Percentiles rank a stretch among this genome's conserved stretches.
These are phyloP conservation scores for Linnaemya vulpina DNA, from an alignment of 2,888 invertebrate species.

Conservation along the genomic window DNA sequence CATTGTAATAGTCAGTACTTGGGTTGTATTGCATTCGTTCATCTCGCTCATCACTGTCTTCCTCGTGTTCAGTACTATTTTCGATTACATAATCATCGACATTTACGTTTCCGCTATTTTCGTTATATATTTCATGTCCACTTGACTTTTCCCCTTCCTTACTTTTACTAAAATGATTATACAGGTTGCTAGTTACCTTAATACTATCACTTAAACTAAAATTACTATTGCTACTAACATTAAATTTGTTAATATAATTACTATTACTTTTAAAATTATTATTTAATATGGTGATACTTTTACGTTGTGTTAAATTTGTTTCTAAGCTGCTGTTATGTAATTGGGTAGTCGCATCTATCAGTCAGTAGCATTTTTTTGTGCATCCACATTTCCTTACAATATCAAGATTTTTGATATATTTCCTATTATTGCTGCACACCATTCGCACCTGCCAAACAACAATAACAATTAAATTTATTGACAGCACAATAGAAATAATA, in stretches of 20 bases:
- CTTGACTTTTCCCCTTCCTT: slow-evolving; percentile 67
- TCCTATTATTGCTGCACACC: slow-evolving; percentile 95
- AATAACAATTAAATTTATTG: not conserved
- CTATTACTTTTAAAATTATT: slow-evolving; percentile 74
- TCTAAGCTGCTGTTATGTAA: slow-evolving; percentile 82
- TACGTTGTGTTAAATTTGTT: slow-evolving; percentile 80
- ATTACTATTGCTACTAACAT: slow-evolving; percentile 75
- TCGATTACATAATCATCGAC: slow-evolving; percentile 65
- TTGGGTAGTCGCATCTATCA: slow-evolving; percentile 86
- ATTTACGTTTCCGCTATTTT: slow-evolving; percentile 59
- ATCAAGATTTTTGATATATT: slow-evolving; percentile 97
- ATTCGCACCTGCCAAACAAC: slow-evolving; percentile 88
- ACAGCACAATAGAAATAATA: not conserved
- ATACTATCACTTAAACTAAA: slow-evolving; percentile 74
- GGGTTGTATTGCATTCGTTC: slow-evolving; percentile 78
- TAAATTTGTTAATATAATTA: slow-evolving; percentile 75
- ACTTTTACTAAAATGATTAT: slow-evolving; percentile 75
- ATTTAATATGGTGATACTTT: slow-evolving; percentile 78
- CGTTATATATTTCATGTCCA: slow-evolving; percentile 53
- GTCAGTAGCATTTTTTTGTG: slow-evolving; percentile 94
- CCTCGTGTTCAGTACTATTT: slow-evolving; percentile 76
- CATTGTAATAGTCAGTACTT: slow-evolving; percentile 79
- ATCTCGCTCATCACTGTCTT: slow-evolving; percentile 51
- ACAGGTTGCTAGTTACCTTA: slow-evolving; percentile 74
- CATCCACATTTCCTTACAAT: slow-evolving; percentile 98